A percentile compares a stretch with the other conserved stretches of the same genome.
Evolutionary conservation across 1,140 invertebrate genomes (phyloP).

Genomic region (Octopus bimaculoides): DNA sequence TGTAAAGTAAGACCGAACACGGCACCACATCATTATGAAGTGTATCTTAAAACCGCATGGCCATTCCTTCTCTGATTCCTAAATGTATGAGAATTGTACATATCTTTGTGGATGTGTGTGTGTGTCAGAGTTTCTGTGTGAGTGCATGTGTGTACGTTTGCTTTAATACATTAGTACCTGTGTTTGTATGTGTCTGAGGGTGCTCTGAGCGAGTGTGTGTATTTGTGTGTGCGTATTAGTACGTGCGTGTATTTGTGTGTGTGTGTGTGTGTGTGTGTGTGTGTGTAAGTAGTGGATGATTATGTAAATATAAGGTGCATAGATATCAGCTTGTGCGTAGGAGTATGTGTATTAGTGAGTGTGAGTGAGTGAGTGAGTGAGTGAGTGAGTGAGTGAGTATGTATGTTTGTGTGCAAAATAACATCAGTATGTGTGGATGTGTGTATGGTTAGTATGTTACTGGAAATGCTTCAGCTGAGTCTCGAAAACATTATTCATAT

Average conservation of each 20-base stretch:
- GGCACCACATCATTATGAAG: no score
- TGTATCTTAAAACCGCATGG: no score
- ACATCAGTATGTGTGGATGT: not conserved
- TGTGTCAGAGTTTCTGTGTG: not conserved
- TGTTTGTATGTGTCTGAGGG: not conserved
- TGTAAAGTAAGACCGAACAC: no score
- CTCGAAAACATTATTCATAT: no score
- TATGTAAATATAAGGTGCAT: not conserved
- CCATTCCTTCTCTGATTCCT: no score
- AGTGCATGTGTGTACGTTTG: not conserved
- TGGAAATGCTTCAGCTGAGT: no score
- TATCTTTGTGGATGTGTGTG: not conserved
- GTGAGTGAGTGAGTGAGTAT: not conserved
- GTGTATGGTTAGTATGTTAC: not conserved
- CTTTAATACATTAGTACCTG: not conserved
- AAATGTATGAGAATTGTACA: not conserved
- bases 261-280: not conserved
- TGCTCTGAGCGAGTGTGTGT: not conserved
- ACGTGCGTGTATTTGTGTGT: not conserved
- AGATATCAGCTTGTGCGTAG: not conserved
- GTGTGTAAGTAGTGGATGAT: not conserved
- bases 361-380: not conserved
- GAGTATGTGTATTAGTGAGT: not conserved
- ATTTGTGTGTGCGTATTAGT: not conserved
- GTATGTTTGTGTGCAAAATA: not conserved